Evolutionary conservation across 1,140 invertebrate species (phyloP), one percentile per base, ranked within the genome.

Genomic region (Olivierus martensii): DNA sequence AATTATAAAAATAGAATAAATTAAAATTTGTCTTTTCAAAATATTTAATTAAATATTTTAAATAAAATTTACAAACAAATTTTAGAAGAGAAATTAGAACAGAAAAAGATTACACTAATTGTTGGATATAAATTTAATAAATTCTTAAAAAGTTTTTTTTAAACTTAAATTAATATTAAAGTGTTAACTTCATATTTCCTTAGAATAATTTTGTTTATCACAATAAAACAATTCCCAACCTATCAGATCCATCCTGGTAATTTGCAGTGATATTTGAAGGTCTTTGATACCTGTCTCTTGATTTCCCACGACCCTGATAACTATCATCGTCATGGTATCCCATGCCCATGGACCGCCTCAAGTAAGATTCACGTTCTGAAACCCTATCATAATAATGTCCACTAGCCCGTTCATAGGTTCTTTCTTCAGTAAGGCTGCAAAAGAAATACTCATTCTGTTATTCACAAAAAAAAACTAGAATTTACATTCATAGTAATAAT

Each of bases 351-450:
- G 60, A 53, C 48, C 62, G 57, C 42, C 63, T 58, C 39, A 62
- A 46, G 53, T 59, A 61, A 19, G 63, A 51, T 19, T 62, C 64
- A 22, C 63, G 62, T 10, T 63, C 65, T n/a, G 52, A 28, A 11
- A 47, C 52, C 15, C 62, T 60, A 44, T 63, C 75, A 69, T 71
- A 73, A 61, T 72, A 73, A 64, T 71, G 69, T 70, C 69, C 70
- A 9, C 28, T 28, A 68, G 70, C 67, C 57, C 70, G 63, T 45
- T 71, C 70, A 60, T 71, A 72, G 54, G 62, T 65, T 39, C 59
- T 49, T 35, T 61, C 59, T 51, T 61, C 59, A 14, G 53, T 28
- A 22, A 61, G 35, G 38, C 59, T 61, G 14, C 5, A 47, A 45
- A 46, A 37, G 36, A 52, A 17, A n/a, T n/a, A n/a, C n/a, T n/a